Percentiles rank a stretch among this genome's conserved stretches.
Conservation (phyloP, 2,888 invertebrate genomes). For the Seira sanloemensis region DNA sequence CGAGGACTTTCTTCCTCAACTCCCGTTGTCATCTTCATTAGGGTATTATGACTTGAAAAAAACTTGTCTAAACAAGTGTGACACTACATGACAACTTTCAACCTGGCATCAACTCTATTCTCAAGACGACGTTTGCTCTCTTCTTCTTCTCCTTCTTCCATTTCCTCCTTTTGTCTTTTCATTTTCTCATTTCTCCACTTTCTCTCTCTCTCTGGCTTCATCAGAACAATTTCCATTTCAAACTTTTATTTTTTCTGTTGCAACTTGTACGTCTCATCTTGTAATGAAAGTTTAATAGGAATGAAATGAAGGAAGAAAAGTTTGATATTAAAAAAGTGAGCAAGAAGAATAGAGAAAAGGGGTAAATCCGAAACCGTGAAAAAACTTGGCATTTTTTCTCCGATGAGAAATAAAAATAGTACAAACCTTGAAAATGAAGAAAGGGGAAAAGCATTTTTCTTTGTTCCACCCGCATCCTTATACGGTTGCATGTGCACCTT, state of each 20-base stretch:
- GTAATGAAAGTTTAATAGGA: conserved; percentile 41
- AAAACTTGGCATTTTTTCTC: too few species aligned
- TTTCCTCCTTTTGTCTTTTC: neutral
- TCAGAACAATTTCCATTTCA: conserved; percentile 23
- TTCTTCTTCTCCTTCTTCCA: too few species aligned
- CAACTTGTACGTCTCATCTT: neutral
- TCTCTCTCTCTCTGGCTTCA: conserved; percentile 19
- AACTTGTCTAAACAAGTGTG: neutral
- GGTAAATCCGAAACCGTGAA: too few species aligned
- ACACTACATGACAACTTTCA: conserved; percentile 37
- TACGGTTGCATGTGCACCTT: too few species aligned
- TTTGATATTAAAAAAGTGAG: too few species aligned
- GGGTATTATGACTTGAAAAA: conserved; percentile 24
- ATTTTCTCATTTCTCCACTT: conserved; percentile 11
- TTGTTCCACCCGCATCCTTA: too few species aligned
- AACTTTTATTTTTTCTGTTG: conserved; percentile 10
- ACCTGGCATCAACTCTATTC: neutral
- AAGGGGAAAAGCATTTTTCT: too few species aligned
- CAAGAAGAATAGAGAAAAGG: too few species aligned
- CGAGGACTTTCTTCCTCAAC: too few species aligned
- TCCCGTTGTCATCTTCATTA: conserved; percentile 50
- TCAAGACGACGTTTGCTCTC: neutral
- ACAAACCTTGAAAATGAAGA: neutral
- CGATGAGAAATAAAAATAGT: neutral
- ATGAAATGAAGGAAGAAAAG: conserved; percentile 32